Evolutionary conservation across 2,888 invertebrate genomes (phyloP).

Genomic region (Tetranychus truncatus): DNA sequence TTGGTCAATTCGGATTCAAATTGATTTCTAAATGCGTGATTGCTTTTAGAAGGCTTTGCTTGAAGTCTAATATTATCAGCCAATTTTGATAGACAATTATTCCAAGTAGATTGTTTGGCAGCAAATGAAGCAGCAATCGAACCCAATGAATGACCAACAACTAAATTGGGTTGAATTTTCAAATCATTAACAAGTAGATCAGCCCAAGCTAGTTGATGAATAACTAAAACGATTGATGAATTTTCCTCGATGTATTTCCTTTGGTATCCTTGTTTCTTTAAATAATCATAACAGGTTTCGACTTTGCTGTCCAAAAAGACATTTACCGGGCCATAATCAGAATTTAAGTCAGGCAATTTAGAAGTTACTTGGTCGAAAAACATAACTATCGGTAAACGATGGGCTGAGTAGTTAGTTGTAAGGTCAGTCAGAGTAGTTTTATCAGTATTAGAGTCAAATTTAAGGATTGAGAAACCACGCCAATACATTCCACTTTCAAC

Average conservation of each 20-base stretch:
- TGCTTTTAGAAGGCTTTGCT: background rate
- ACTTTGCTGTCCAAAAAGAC: background rate
- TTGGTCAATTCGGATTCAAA: no score
- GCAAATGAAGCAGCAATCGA: background rate
- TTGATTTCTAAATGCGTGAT: background rate
- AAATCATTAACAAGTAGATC: background rate
- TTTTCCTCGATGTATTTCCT: background rate
- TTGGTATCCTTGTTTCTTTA: background rate
- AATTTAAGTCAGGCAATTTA: background rate
- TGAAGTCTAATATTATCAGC: background rate
- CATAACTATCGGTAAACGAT: background rate
- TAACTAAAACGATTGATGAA: background rate
- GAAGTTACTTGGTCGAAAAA: background rate
- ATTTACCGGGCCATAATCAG: background rate
- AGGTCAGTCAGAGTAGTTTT: background rate
- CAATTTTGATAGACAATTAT: background rate
- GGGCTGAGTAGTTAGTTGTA: background rate
- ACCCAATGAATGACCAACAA: background rate
- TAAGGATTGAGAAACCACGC: slow-evolving; percentile 12
- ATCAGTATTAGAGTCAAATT: background rate
- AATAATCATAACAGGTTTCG: background rate
- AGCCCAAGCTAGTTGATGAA: background rate
- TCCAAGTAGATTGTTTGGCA: background rate
- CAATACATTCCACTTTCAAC: slow-evolving; percentile 2
- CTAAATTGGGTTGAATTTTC: background rate